phyloP scores from a whole-genome alignment of 2,113 vertebrate genomes.

The Manacus vitellinus region DNA sequence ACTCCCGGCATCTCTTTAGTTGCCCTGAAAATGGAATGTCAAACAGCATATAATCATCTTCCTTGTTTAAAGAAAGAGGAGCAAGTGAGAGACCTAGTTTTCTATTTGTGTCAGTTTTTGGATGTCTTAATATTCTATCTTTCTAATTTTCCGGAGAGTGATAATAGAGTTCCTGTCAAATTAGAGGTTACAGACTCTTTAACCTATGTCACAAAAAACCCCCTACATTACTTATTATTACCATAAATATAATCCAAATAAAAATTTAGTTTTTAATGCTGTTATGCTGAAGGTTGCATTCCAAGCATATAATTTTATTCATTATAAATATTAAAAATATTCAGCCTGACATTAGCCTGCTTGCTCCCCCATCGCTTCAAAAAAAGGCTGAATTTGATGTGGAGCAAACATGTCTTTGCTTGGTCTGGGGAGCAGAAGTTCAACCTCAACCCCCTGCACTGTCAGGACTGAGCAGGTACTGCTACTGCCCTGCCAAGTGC shows the following conservation, averaged over 20 bases:
- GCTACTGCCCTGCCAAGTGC: background rate
- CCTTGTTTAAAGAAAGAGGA: constrained; percentile 62
- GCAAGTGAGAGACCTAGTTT: constrained; percentile 67
- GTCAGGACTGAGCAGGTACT: background rate
- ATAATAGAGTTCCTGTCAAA: constrained; percentile 78
- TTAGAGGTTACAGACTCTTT: constrained; percentile 76
- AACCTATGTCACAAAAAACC: constrained; percentile 56
- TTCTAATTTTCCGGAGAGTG: constrained; percentile 74
- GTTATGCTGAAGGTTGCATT: constrained; percentile 60
- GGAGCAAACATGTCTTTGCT: accelerated
- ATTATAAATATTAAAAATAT: constrained; percentile 72
- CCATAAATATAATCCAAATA: constrained; percentile 70
- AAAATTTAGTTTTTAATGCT: constrained; percentile 66
- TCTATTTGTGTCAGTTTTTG: constrained; percentile 77
- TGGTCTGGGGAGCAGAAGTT: background rate
- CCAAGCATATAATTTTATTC: constrained; percentile 72
- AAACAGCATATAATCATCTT: constrained; percentile 75
- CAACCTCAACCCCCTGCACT: background rate
- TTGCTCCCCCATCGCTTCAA: background rate
- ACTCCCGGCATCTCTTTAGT: constrained; percentile 60
- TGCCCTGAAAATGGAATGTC: constrained; percentile 74
- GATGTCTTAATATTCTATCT: constrained; percentile 77
- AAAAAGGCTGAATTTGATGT: background rate
- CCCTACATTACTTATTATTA: constrained; percentile 64
- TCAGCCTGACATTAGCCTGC: constrained; percentile 46